These are phyloP conservation scores for Calameuta pallipes DNA, from an alignment of 2,888 invertebrate species.

Conservation along the genomic window DNA sequence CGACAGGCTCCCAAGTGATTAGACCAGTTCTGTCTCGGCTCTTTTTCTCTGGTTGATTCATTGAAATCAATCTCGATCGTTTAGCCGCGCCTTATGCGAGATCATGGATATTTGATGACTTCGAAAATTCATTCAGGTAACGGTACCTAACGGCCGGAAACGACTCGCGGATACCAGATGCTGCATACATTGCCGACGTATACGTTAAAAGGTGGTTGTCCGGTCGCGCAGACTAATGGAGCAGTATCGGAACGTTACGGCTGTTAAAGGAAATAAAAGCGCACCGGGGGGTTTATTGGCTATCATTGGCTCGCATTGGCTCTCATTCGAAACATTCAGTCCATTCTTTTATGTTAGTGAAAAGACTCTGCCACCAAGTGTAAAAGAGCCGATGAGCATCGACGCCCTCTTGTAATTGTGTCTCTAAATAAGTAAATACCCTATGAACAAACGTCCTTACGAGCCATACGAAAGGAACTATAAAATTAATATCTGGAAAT, in stretches of 20 bases:
- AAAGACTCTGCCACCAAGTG: conserved; percentile 10
- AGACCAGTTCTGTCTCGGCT: neutral
- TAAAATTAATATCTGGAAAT: neutral
- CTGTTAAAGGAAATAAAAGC: conserved; percentile 35
- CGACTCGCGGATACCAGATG: neutral
- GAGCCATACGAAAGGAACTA: neutral
- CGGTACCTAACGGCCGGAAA: neutral
- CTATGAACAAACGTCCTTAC: neutral
- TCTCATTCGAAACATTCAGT: conserved; percentile 22
- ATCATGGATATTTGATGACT: neutral
- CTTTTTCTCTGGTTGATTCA: neutral
- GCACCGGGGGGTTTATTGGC: conserved; percentile 34
- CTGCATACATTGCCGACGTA: neutral
- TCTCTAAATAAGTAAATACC: neutral
- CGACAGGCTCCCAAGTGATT: neutral
- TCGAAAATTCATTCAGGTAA: neutral
- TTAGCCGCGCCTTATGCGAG: neutral
- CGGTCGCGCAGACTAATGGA: conserved; percentile 31
- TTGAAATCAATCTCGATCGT: neutral
- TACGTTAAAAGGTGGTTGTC: neutral
- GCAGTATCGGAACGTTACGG: conserved; percentile 24
- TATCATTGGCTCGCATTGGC: conserved; percentile 33
- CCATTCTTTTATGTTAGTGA: conserved; percentile 18
- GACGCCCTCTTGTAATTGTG: neutral
- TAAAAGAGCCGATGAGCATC: neutral